Base-by-base conservation (phyloP, 2,113 vertebrate genomes). In the Arenaria interpres region DNA sequence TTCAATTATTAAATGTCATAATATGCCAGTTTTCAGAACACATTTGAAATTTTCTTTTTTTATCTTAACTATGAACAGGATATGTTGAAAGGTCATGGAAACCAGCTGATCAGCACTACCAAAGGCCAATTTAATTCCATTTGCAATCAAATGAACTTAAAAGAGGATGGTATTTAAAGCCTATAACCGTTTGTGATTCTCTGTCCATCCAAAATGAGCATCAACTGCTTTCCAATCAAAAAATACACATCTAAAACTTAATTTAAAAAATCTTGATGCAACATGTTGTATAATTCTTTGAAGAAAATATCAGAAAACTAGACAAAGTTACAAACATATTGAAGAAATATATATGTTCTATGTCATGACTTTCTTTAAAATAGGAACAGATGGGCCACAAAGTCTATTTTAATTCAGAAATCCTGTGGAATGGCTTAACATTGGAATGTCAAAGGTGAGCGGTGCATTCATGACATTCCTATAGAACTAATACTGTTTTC, bases 71-170 rank as follows among this genome's bases (percentile, higher is more conserved):
- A 64, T 57, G 96, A 94, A 77, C 46, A 97, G 68, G 54, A 85
- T 94, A 93, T 96, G 14, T 76, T 79, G 73, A 97, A 97, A 97
- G 72, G 93, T 97, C 95, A 98, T 10, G 25, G 76, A 95, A 91
- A 97, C 14, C 73, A 97, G 57, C 72, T 89, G 81, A 96, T 94
- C 69, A 96, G 23, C 57, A 75, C 97, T 96, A 91, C 62, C 90
- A 85, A 95, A 79, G 79, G 87, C 66, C 86, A 97, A 90, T 96
- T 96, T 96, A 88, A 97, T 97, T 97, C 88, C 17, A 96, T 91
- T 91, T 89, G 62, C 41, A 90, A 68, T 85, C 51, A 98, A 97
- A 91, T 77, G 32, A 96, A 95, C 76, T 95, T 97, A 94, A 68
- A 97, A 93, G 15, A 67, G 59, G 21, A 85, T 89, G 45, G 12